Percentiles rank a stretch among this genome's conserved stretches.
phyloP scores from a whole-genome alignment of 2,888 invertebrate genomes.

The Plagodis pulveraria region DNA sequence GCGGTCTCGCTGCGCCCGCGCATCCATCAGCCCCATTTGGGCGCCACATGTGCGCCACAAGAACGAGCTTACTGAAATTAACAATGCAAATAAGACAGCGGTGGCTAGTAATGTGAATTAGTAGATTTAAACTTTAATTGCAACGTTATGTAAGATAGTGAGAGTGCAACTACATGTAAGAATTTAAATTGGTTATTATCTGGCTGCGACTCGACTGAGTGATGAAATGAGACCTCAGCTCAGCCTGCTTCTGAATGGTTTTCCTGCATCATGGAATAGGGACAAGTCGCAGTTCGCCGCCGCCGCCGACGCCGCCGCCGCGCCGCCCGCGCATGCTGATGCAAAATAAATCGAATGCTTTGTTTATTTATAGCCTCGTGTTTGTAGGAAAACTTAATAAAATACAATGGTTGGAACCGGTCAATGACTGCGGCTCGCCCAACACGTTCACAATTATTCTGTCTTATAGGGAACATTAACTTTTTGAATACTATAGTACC shows the following conservation, averaged over 20 bases:
- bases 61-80: no score
- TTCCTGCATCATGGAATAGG: conserved; percentile 6
- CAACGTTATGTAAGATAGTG: no score
- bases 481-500: no score
- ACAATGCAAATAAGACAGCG: no score
- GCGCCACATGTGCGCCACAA: conserved; percentile 11
- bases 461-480: no score
- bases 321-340: conserved; percentile 5
- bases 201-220: neutral
- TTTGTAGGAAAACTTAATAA: conserved; percentile 12
- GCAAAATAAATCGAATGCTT: conserved; percentile 11
- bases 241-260: neutral
- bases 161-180: no score
- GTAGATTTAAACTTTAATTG: no score
- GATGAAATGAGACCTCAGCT: neutral
- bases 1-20: neutral
- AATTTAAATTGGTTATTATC: no score
- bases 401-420: conserved; percentile 4
- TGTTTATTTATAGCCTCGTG: conserved; percentile 13
- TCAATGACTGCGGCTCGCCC: conserved; percentile 3
- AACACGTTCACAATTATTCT: no score
- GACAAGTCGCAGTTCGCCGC: neutral
- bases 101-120: no score
- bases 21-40: neutral
- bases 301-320: neutral